Percentiles rank a stretch among this genome's conserved stretches.
Conservation (phyloP, 2,888 invertebrate species). For the Matsumyia berberina region DNA sequence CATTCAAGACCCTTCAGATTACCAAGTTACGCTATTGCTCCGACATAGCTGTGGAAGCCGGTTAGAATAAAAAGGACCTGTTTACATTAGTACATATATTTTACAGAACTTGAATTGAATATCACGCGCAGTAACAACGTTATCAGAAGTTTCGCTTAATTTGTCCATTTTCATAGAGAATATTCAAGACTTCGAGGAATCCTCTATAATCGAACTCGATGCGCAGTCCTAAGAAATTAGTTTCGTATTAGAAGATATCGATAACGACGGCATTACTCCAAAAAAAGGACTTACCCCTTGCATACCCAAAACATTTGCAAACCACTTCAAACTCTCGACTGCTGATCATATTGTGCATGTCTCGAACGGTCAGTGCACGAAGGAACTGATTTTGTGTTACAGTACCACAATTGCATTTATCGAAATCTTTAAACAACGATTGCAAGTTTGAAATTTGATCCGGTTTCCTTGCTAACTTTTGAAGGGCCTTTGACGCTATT, state of each 20-base stretch:
- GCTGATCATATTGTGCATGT: slow-evolving; percentile 87
- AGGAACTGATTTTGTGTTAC: slow-evolving; percentile 87
- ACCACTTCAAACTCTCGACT: slow-evolving; percentile 88
- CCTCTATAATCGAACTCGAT: slow-evolving; percentile 89
- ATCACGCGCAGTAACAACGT: neutral
- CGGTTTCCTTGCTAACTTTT: slow-evolving; percentile 88
- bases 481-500: slow-evolving; percentile 87
- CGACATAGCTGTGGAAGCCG: neutral
- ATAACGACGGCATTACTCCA: neutral
- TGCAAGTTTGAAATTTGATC: slow-evolving; percentile 89
- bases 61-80: neutral
- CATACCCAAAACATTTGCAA: slow-evolving; percentile 90
- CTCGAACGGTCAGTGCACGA: slow-evolving; percentile 88
- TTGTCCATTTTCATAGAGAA: slow-evolving; percentile 86
- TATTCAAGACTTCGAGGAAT: slow-evolving; percentile 88
- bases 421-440: slow-evolving; percentile 89
- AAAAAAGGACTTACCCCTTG: slow-evolving; percentile 85
- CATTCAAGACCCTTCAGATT: too few relatives aligned
- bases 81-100: neutral
- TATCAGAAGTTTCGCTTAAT: slow-evolving; percentile 80
- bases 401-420: slow-evolving; percentile 88
- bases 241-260: neutral
- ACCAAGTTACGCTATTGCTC: too few relatives aligned
- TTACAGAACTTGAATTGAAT: neutral
- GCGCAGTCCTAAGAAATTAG: slow-evolving; percentile 80